Evolutionary conservation across 2,113 vertebrate genomes (phyloP), one percentile per base, ranked within the genome.

Genomic region (Megaceryle maxima): DNA sequence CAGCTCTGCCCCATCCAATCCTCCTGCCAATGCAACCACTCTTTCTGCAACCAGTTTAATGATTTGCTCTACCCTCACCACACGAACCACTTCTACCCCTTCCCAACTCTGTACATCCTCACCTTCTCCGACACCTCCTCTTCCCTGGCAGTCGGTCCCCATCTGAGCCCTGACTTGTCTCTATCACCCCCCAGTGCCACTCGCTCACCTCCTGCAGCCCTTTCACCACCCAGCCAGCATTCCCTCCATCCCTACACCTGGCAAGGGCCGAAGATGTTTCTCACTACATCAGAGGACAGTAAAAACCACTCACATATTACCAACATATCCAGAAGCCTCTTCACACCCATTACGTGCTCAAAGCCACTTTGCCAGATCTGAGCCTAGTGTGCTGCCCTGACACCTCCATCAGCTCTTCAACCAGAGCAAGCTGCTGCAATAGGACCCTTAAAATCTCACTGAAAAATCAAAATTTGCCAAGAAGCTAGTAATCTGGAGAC

Each of bases 311-410:
- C 28, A 60, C 6, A 9, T 10, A 6, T 87, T 67, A 83, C 37
- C 39, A 83, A 6, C n/a, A 0, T 12, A 55, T 6, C 43, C 70
- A 29, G 43, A n/a, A 75, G 24, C 24, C 12, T 72, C 33, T 46
- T 62, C 74, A 20, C 57, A 48, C 6, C 4, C 25, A n/a, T 17
- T 0, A 0, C 6, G 5, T 16, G 13, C 22, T 50, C 80, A 56
- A 9, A 28, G 35, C 1, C 55, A 16, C 22, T 77, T 73, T 60
- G 33, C 8, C 50, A 77, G 69, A 69, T 16, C n/a, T 55, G 51
- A 48, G 20, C 11, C 57, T 1, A 0, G 3, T 50, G n/a, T 5
- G 2, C 19, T 33, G 59, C 46, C 26, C 37, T 53, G 28, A 37
- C 2, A 0, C 37, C 25, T 87, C 35, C 33, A 51, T 64, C 75